Base-by-base conservation (phyloP, 2,113 vertebrate species). In the Mastomys natalensis region DNA sequence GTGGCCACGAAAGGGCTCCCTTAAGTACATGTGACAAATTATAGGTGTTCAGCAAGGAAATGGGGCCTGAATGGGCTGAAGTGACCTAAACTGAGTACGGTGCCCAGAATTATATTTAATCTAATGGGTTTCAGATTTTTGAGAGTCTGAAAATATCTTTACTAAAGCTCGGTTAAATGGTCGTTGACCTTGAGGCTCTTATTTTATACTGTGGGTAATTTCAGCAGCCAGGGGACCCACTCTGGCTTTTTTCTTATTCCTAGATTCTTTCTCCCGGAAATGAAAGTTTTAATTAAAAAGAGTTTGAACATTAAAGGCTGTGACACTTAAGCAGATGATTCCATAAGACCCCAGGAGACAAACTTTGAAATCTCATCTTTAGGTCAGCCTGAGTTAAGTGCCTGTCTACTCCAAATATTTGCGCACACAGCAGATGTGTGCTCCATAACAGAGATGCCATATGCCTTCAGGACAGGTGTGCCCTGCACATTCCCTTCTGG, bases 21-120 rank as follows among this genome's bases (percentile, higher is more conserved):
- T 94, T 96, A 96, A 95, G 45, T 84, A 51, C 31, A 77, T 81
- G 73, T 53, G 43, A 96, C 78, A 98, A 98, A 97, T 97, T 98
- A 93, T 84, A 97, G 93, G 92, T 97, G 6, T 82, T 96, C 73
- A 80, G 76, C 48, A 94, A 85, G 37, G 45, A 66, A 94, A 92
- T 89, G 55, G 95, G 74, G 45, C 10, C 85, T 86, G 62, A 85
- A 91, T 17, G 86, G 82, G 62, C 48, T 89, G 64, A 95, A 86
- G 37, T 96, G 93, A 92, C 90, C 85, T 92, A 43, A 90, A 87
- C 60, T 84, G 72, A 90, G 89, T 6, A 68, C 64, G 80, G 29
- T 96, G 76, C 76, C 80, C 80, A 90, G 94, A 93, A 96, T 97
- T 96, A 66, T 88, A 86, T 84, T 95, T 96, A 93, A 90, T 92